Base-by-base conservation (phyloP, 2,797 vertebrate species). In the Scleropages formosus region DNA sequence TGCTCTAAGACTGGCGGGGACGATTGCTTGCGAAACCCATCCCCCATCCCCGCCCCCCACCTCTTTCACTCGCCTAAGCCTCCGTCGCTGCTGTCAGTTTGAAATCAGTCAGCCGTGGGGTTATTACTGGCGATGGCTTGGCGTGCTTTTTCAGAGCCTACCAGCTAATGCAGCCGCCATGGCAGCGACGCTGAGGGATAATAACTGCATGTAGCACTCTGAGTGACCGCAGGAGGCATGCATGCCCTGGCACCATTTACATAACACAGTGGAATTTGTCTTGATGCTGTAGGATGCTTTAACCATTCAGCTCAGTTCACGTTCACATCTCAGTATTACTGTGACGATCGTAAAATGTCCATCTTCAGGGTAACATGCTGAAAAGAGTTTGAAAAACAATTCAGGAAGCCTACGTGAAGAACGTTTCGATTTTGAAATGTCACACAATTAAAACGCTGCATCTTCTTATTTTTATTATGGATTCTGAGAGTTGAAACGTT, bases 51-150 rank as follows among this genome's bases (percentile, higher is more conserved):
- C 62, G 74, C 31, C 46, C 8, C 22, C 73, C 27, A 18, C 24
- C 53, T 31, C 60, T 20, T 39, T 8, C 24, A 63, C 15, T 51
- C 22, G 10, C 26, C 1, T 60, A 16, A 65, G 47, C 80, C 20
- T n/a, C 75, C 70, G 62, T 70, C 68, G 72, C 67, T 20, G 47
- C 73, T 76, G 78, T 78, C 82, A 77, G 47, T 77, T 62, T 47
- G 39, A 53, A 59, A 75, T 71, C 75, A 26, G 39, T 71, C 6
- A 16, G 56, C 62, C 53, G 13, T 60, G 51, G 62, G 26, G 64
- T 79, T 76, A 81, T 77, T 71, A 71, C 51, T n/a, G 66, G 56
- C 26, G 78, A 77, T 16, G 73, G 56, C 51, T 78, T 51, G 63
- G 18, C 53, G 26, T 63, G 49, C 49, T 58, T 61, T 77, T 10